phyloP scores from a whole-genome alignment of 2,113 vertebrate genomes.

The Hydropotes inermis region DNA sequence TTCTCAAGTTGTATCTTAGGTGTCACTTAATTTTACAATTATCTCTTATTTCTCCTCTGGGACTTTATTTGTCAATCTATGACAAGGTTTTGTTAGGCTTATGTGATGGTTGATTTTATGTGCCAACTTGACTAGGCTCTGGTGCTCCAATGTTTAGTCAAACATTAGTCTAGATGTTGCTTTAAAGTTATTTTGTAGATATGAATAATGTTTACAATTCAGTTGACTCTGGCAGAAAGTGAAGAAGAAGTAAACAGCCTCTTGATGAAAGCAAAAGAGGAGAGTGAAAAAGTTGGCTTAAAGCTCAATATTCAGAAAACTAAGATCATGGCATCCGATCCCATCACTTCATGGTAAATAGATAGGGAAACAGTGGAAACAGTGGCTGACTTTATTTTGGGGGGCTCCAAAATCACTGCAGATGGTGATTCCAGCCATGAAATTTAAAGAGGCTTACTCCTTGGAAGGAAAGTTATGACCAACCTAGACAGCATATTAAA shows the following conservation, averaged over 20 bases:
- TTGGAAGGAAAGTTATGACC: not conserved
- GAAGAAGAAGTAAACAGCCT: not conserved
- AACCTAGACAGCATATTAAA: not conserved
- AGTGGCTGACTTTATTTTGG: not conserved
- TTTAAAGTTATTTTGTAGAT: not conserved
- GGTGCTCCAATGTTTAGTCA: fast-evolving
- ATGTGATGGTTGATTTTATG: not conserved
- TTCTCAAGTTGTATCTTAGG: not conserved
- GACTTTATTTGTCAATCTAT: not conserved
- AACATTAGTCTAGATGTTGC: not conserved
- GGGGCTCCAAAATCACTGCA: not conserved
- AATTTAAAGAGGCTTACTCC: not conserved
- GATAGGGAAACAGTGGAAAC: not conserved
- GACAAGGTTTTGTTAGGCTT: not conserved
- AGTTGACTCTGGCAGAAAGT: not conserved
- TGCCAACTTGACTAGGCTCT: not conserved
- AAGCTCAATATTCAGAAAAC: not conserved
- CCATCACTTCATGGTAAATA: not conserved
- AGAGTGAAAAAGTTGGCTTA: not conserved
- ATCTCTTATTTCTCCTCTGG: not conserved
- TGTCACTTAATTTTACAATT: not conserved
- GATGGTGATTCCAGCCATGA: not conserved
- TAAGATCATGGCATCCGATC: not conserved
- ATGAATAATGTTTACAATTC: not conserved
- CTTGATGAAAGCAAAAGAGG: not conserved